phyloP scores from a whole-genome alignment of 2,113 vertebrate species.

The Coturnix japonica region DNA sequence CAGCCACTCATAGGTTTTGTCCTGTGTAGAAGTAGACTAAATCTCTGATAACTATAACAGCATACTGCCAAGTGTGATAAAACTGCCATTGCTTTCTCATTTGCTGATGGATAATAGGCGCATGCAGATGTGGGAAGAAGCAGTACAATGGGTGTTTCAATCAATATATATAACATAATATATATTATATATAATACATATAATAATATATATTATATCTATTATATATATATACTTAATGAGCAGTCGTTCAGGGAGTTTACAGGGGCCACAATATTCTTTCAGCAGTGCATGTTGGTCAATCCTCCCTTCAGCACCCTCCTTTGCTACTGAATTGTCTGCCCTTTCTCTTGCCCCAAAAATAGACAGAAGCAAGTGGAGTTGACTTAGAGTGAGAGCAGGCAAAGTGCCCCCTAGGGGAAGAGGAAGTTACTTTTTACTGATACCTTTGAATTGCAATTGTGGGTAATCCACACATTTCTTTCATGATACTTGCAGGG shows the following conservation, averaged over 20 bases:
- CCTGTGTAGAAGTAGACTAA: not conserved
- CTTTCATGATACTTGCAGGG: not conserved
- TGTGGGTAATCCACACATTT: not conserved
- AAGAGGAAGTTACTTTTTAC: not conserved
- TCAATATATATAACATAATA: not conserved
- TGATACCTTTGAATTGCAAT: accelerated
- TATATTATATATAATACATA: too few relatives aligned
- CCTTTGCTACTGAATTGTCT: not conserved
- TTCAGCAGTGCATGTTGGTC: not conserved
- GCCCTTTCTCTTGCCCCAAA: not conserved
- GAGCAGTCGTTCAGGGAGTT: not conserved
- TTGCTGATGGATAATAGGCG: not conserved
- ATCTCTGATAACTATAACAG: not conserved
- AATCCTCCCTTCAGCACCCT: not conserved
- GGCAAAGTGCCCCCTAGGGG: not conserved
- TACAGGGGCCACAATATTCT: not conserved
- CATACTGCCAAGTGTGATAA: not conserved
- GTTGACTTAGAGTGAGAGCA: not conserved
- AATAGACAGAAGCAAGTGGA: not conserved
- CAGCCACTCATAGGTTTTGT: not conserved
- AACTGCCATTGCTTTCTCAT: not conserved
- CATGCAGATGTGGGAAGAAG: not conserved
- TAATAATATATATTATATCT: not conserved
- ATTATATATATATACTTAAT: not conserved
- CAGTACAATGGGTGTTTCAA: not conserved